Percentiles rank a stretch among this genome's conserved stretches.
Conservation (phyloP, 1,140 invertebrate species). For the Polypedilum vanderplanki region DNA sequence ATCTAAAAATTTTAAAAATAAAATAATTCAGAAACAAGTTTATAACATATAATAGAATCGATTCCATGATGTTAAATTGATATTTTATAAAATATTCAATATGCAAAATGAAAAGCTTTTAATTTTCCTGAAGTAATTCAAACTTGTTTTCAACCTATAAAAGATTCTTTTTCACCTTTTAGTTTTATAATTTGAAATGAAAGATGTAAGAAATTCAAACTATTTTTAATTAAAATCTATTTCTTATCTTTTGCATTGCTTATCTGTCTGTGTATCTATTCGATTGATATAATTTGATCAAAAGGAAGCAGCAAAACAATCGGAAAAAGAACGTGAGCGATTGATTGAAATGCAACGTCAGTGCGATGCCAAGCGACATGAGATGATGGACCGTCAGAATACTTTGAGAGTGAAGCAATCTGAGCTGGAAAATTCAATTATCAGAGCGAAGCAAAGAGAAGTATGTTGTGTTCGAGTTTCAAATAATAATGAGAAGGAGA, state of each 20-base stretch:
- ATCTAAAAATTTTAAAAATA: too few relatives aligned
- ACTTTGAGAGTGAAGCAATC: conserved; percentile 40
- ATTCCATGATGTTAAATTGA: too few relatives aligned
- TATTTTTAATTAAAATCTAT: conserved; percentile 22
- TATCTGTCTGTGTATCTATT: too few relatives aligned
- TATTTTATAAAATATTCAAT: too few relatives aligned
- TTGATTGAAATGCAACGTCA: conserved; percentile 43
- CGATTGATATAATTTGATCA: neutral
- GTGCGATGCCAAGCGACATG: conserved; percentile 43
- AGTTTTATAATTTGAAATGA: too few relatives aligned
- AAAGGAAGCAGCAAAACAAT: conserved; percentile 44
- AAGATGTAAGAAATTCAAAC: neutral
- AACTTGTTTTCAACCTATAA: neutral
- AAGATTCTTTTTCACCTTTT: too few relatives aligned
- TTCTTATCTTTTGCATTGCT: neutral
- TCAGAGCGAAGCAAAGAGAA: conserved; percentile 37
- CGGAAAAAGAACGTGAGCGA: conserved; percentile 45
- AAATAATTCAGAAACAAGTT: too few relatives aligned
- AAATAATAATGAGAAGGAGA: neutral
- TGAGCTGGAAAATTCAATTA: conserved; percentile 38
- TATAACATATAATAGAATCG: too few relatives aligned
- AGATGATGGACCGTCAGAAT: conserved; percentile 43
- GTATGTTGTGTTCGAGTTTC: conserved; percentile 31
- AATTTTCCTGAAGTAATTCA: too few relatives aligned
- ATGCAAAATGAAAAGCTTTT: too few relatives aligned